These are phyloP conservation scores for Metridium senile DNA, from an alignment of 92 coral and sea anemone genomes.

Conservation along the genomic window DNA sequence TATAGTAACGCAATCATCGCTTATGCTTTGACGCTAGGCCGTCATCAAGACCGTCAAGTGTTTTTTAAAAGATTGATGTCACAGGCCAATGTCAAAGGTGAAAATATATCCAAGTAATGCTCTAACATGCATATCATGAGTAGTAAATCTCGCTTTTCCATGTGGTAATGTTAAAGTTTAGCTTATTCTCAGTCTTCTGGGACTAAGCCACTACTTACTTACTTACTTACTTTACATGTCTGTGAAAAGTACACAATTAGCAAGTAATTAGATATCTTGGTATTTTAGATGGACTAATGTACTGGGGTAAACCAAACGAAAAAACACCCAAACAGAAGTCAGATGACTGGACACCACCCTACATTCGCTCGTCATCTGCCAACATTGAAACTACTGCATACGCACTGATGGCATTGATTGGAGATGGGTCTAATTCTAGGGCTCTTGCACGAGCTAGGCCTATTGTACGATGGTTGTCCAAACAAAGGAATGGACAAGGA, in stretches of 20 bases:
- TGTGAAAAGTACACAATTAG: not conserved
- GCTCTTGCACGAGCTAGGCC: slow-evolving; percentile 50
- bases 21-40: slow-evolving; percentile 71
- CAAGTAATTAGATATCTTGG: not conserved
- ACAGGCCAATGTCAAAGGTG: slow-evolving; percentile 79
- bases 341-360: slow-evolving; percentile 39
- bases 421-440: slow-evolving; percentile 20
- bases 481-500: slow-evolving; percentile 85
- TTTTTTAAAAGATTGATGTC: slow-evolving; percentile 54
- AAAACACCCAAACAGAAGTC: slow-evolving; percentile 1
- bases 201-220: no score
- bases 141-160: no score
- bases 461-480: slow-evolving; percentile 85
- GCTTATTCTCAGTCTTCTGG: no score
- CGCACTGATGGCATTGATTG: slow-evolving; percentile 74
- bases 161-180: no score
- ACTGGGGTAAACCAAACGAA: slow-evolving; percentile 65
- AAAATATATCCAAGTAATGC: not conserved
- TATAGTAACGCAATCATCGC: slow-evolving; percentile 77
- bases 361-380: slow-evolving; percentile 68
- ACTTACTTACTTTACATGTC: no score
- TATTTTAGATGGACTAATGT: slow-evolving; percentile 54
- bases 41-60: slow-evolving; percentile 30
- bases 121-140: no score
- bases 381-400: slow-evolving; percentile 92